Conservation (phyloP, 1,140 invertebrate species). For the Drosophila willistoni region DNA sequence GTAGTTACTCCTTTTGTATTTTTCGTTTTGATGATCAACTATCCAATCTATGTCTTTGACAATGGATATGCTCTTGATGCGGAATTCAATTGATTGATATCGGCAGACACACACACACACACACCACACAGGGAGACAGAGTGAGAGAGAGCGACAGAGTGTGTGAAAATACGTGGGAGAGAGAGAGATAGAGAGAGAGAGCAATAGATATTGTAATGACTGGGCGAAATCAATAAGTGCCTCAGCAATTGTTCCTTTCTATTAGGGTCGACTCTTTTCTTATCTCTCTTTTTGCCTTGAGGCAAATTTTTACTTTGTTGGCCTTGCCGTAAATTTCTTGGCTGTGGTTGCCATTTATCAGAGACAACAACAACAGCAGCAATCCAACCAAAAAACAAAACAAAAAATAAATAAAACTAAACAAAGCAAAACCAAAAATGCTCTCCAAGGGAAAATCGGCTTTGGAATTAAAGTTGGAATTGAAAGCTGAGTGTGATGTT, state of each 20-base stretch:
- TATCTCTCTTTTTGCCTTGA: slow-evolving; percentile 23
- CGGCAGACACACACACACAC: no score
- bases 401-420: slow-evolving; percentile 7
- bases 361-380: slow-evolving; percentile 18
- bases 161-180: no score
- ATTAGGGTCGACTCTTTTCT: slow-evolving; percentile 2
- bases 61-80: slow-evolving; percentile 3
- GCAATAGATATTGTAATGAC: background rate
- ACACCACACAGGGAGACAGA: background rate
- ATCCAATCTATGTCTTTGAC: slow-evolving; percentile 21
- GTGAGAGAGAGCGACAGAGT: background rate
- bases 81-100: background rate
- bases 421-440: background rate
- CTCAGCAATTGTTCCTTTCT: background rate
- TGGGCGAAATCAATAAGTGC: slow-evolving; percentile 10
- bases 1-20: slow-evolving; percentile 10
- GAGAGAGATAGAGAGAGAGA: background rate
- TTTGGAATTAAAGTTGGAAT: background rate
- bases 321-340: slow-evolving; percentile 56
- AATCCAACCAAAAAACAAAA: background rate
- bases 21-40: slow-evolving; percentile 22
- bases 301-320: slow-evolving; percentile 54
- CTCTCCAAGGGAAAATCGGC: background rate
- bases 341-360: slow-evolving; percentile 53
- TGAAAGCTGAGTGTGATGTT: no score